Conservation (phyloP, 1,140 invertebrate species). For the Periplaneta americana region DNA sequence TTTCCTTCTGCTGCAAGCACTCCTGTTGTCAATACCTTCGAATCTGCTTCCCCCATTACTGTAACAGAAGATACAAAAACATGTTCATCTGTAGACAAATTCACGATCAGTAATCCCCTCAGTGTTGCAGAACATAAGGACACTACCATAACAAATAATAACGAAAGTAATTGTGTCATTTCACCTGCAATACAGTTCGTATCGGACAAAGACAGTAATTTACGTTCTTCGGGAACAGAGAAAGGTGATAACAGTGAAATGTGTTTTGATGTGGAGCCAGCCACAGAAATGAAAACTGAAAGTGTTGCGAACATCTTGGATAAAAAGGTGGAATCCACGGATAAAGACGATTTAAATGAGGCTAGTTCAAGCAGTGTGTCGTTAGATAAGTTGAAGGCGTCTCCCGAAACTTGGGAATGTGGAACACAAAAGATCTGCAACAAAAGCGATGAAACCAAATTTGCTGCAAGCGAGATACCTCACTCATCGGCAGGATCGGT, state of each 20-base stretch:
- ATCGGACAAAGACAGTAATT: not conserved
- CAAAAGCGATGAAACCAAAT: slow-evolving; percentile 47
- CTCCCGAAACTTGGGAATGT: slow-evolving; percentile 57
- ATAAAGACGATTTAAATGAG: not conserved
- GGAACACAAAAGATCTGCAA: slow-evolving; percentile 58
- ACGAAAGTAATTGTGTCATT: not conserved
- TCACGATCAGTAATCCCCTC: not conserved
- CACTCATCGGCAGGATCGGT: slow-evolving; percentile 19
- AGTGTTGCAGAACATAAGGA: not conserved
- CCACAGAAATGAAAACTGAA: not conserved
- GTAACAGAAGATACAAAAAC: not conserved
- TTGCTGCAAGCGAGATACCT: slow-evolving; percentile 57
- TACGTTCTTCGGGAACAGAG: not conserved
- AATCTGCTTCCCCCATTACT: not conserved
- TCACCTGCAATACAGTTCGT: not conserved
- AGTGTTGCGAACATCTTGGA: not conserved
- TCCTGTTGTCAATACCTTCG: not conserved
- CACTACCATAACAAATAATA: not conserved
- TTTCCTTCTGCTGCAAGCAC: not conserved
- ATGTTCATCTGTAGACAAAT: not conserved
- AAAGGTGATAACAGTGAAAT: not conserved
- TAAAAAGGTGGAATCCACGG: not conserved
- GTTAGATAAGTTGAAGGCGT: slow-evolving; percentile 42
- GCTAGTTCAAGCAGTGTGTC: not conserved
- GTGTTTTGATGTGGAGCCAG: not conserved